Evolutionary conservation across 2,797 vertebrate genomes (phyloP).

Genomic region (Acanthiza pusilla): DNA sequence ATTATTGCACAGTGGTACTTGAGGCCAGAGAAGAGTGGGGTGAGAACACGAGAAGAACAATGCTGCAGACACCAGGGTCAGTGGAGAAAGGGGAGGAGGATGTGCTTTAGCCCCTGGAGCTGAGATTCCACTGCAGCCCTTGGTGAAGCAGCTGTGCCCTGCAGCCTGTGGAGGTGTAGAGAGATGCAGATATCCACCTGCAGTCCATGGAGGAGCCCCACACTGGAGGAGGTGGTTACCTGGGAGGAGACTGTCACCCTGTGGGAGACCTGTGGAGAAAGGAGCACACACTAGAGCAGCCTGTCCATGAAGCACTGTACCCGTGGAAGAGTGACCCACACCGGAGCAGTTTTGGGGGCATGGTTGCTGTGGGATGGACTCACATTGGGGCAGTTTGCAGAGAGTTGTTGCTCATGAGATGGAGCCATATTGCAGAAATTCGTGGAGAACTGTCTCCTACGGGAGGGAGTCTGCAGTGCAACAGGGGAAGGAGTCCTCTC

Average conservation of each 20-base stretch:
- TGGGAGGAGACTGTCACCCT: not conserved
- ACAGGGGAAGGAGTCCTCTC: accelerated
- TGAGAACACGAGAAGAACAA: too few relatives aligned
- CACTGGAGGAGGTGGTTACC: too few relatives aligned
- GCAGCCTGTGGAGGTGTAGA: too few relatives aligned
- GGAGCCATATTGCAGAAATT: not conserved
- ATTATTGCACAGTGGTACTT: too few relatives aligned
- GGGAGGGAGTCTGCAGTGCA: not conserved
- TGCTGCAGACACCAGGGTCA: too few relatives aligned
- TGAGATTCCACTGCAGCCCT: too few relatives aligned
- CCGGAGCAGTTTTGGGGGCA: not conserved
- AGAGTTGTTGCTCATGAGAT: not conserved
- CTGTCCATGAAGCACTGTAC: not conserved
- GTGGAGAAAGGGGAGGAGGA: too few relatives aligned
- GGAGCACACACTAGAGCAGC: not conserved
- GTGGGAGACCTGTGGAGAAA: accelerated
- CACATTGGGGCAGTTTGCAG: not conserved
- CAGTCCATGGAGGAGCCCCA: too few relatives aligned
- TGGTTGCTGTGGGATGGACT: not conserved
- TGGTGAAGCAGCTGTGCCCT: too few relatives aligned
- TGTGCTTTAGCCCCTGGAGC: too few relatives aligned
- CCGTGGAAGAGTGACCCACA: not conserved
- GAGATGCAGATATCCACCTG: too few relatives aligned
- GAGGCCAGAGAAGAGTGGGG: too few relatives aligned
- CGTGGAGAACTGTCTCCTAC: accelerated